Evolutionary conservation across 2,797 vertebrate genomes (phyloP).

Genomic region (Euthynnus affinis): DNA sequence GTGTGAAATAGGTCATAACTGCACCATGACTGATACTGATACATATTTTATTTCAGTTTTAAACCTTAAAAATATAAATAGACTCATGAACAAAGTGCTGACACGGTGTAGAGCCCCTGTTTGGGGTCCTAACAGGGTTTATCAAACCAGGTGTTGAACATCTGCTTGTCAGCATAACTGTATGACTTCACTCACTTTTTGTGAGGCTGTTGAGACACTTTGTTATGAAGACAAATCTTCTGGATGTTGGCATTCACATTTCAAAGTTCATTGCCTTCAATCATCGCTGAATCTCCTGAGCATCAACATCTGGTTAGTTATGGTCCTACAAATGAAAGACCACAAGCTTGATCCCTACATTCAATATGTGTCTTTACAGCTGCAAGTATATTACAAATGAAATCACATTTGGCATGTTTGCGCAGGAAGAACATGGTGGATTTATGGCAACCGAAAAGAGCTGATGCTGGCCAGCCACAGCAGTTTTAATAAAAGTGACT

Average conservation of each 20-base stretch:
- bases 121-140: background rate
- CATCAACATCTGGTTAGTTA: conserved; percentile 26
- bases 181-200: background rate
- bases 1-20: conserved; percentile 35
- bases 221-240: background rate
- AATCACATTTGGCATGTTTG: background rate
- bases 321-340: conserved; percentile 7
- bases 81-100: background rate
- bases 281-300: background rate
- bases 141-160: conserved; percentile 49
- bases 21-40: background rate
- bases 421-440: conserved; percentile 1
- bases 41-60: background rate
- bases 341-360: background rate
- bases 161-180: conserved; percentile 30
- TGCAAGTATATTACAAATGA: background rate
- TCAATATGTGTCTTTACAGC: background rate
- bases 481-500: too few relatives aligned
- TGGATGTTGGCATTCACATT: background rate
- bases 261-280: background rate
- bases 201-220: background rate
- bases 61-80: background rate
- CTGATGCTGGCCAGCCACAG: too few relatives aligned
- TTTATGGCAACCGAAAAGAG: background rate
- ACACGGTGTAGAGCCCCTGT: background rate